Evolutionary conservation across 2,797 vertebrate genomes (phyloP).

Genomic region (Gambelia wislizenii): DNA sequence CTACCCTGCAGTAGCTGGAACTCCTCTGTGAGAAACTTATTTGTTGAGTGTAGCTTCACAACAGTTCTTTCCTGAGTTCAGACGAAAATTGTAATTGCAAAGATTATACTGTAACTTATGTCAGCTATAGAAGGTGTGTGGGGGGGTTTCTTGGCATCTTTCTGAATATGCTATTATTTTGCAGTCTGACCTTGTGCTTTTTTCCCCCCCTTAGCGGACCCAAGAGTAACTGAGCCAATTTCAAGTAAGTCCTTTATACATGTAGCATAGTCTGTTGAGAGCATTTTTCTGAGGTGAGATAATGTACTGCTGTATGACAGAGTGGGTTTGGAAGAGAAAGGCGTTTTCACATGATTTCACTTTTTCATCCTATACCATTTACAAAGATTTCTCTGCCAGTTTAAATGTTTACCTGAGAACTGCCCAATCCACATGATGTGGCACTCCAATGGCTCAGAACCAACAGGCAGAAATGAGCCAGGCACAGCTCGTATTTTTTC

Average conservation of each 20-base stretch:
- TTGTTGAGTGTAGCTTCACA: constrained; percentile 15
- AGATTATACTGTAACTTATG: constrained; percentile 32
- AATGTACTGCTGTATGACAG: neutral
- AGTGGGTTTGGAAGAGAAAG: constrained; percentile 38
- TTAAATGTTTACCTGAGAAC: constrained; percentile 69
- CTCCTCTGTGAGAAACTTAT: constrained; percentile 10
- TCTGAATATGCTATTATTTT: constrained; percentile 46
- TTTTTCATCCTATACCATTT: constrained; percentile 57
- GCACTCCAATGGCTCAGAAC: constrained; percentile 57
- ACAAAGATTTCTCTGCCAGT: constrained; percentile 57
- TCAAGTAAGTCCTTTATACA: constrained; percentile 84
- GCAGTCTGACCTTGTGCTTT: constrained; percentile 62
- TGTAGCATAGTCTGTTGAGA: constrained; percentile 29
- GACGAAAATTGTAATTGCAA: constrained; percentile 40
- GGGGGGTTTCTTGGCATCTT: constrained; percentile 40
- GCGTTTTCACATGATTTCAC: constrained; percentile 57
- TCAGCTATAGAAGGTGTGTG: constrained; percentile 26
- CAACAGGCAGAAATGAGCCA: constrained; percentile 51
- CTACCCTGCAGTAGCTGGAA: neutral
- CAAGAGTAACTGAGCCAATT: constrained; percentile 91
- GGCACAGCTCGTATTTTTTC: constrained; percentile 60
- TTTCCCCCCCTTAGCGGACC: constrained; percentile 86
- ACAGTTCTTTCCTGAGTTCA: constrained; percentile 28
- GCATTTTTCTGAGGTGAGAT: constrained; percentile 59
- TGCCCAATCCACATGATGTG: constrained; percentile 21